These are phyloP conservation scores for Eleginops maclovinus DNA, from an alignment of 2,113 vertebrate genomes.

Conservation along the genomic window DNA sequence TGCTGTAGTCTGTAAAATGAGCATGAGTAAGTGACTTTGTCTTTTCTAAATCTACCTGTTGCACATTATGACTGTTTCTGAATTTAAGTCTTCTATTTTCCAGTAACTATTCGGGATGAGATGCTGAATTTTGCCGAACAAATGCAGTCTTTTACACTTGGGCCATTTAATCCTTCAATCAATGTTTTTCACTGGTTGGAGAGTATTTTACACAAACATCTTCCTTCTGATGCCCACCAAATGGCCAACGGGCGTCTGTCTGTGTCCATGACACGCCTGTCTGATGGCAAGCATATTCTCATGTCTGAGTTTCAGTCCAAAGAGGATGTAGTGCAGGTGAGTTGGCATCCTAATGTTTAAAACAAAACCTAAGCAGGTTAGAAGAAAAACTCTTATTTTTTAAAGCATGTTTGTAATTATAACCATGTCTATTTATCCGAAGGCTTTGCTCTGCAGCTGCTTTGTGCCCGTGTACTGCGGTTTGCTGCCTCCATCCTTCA, in stretches of 20 bases:
- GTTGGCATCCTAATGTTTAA: background rate
- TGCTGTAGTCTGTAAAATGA: conserved; percentile 82
- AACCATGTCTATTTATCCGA: conserved; percentile 5
- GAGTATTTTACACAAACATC: conserved; percentile 69
- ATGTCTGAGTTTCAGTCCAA: conserved; percentile 88
- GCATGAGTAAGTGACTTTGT: conserved; percentile 76
- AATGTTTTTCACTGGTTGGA: conserved; percentile 83
- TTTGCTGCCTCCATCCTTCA: conserved; percentile 85
- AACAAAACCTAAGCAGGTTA: background rate
- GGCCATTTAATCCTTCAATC: conserved; percentile 86
- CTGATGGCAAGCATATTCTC: conserved; percentile 84
- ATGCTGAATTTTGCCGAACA: conserved; percentile 77
- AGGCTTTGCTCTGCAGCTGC: conserved; percentile 94
- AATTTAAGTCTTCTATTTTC: rapidly evolving
- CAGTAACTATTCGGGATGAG: conserved; percentile 82
- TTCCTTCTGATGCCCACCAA: conserved; percentile 87
- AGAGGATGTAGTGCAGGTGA: conserved; percentile 91
- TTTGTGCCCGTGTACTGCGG: conserved; percentile 92
- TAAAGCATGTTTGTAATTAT: background rate
- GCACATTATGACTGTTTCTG: background rate
- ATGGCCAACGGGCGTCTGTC: conserved; percentile 85
- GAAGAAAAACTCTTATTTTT: background rate
- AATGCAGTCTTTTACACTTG: conserved; percentile 81
- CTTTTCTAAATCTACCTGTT: background rate
- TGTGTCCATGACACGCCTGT: conserved; percentile 86